Conservation (phyloP, 2,113 vertebrate species). For the Vulpes lagopus region DNA sequence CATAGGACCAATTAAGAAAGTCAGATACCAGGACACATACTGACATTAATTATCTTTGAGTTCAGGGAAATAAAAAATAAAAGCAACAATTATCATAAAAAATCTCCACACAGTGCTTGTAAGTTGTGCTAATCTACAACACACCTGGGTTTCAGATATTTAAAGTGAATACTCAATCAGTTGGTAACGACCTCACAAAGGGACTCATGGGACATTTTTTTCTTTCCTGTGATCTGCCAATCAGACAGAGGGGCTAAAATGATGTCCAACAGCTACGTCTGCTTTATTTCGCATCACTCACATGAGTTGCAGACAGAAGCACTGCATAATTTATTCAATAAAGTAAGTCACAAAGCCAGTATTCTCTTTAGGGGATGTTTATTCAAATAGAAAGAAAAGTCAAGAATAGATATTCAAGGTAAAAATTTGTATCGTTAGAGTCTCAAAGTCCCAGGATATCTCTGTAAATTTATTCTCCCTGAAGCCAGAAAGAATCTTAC, state of each 20-base stretch:
- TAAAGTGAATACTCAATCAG: conserved; percentile 85
- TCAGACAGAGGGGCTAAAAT: conserved; percentile 75
- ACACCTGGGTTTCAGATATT: conserved; percentile 89
- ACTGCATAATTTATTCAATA: conserved; percentile 67
- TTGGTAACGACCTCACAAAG: conserved; percentile 70
- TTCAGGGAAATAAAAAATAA: conserved; percentile 92
- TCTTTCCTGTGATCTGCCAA: conserved; percentile 79
- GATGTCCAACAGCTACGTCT: conserved; percentile 67
- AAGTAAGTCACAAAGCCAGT: neutral
- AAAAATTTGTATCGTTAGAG: conserved; percentile 74
- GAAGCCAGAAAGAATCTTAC: conserved; percentile 74
- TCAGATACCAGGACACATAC: conserved; percentile 91
- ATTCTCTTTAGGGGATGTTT: conserved; percentile 81
- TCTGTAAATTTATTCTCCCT: conserved; percentile 77
- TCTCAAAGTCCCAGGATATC: conserved; percentile 74
- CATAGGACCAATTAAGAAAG: conserved; percentile 91
- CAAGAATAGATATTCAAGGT: conserved; percentile 79
- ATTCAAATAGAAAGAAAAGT: conserved; percentile 76
- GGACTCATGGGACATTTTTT: conserved; percentile 78
- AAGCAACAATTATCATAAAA: conserved; percentile 93
- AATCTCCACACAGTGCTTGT: conserved; percentile 90
- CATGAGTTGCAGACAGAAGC: conserved; percentile 15
- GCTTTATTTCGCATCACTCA: neutral
- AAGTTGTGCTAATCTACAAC: conserved; percentile 88
- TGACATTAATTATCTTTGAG: conserved; percentile 91